phyloP scores from a whole-genome alignment of 2,113 vertebrate species.

The Pterocles burchelli region DNA sequence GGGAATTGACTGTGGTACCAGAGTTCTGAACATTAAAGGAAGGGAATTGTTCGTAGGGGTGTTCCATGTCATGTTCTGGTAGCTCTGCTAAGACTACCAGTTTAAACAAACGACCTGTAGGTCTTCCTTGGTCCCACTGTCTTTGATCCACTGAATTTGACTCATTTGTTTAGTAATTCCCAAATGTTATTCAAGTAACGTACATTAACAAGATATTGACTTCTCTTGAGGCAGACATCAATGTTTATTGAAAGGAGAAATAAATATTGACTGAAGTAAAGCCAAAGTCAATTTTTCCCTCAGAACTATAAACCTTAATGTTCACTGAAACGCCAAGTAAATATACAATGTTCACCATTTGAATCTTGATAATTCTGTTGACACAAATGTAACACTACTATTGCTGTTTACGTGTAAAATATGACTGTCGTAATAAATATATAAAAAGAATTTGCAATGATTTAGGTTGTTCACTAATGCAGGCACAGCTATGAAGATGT shows the following conservation, averaged over 20 bases:
- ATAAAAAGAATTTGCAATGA: not conserved
- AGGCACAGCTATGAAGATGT: not conserved
- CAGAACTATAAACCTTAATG: slow-evolving; percentile 28
- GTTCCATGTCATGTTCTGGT: not conserved
- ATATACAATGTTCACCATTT: not conserved
- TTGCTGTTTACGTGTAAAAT: not conserved
- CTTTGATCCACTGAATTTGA: slow-evolving; percentile 42
- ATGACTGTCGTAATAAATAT: not conserved
- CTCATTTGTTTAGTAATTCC: slow-evolving; percentile 56
- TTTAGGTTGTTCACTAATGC: not conserved
- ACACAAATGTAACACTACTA: not conserved
- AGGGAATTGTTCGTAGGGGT: not conserved
- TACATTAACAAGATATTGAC: slow-evolving; percentile 62
- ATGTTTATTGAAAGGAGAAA: slow-evolving; percentile 55
- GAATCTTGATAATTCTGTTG: not conserved
- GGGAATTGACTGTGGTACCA: not conserved
- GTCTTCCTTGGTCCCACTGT: not conserved
- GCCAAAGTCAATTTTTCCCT: slow-evolving; percentile 48
- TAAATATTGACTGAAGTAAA: slow-evolving; percentile 61
- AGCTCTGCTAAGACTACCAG: not conserved
- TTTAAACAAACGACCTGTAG: not conserved
- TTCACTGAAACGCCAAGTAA: slow-evolving; percentile 40
- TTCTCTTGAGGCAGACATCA: slow-evolving; percentile 58
- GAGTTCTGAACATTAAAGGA: not conserved
- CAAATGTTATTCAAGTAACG: slow-evolving; percentile 44